Conservation (phyloP, 2,888 invertebrate species). For the Nephrocerus scutellatus region DNA sequence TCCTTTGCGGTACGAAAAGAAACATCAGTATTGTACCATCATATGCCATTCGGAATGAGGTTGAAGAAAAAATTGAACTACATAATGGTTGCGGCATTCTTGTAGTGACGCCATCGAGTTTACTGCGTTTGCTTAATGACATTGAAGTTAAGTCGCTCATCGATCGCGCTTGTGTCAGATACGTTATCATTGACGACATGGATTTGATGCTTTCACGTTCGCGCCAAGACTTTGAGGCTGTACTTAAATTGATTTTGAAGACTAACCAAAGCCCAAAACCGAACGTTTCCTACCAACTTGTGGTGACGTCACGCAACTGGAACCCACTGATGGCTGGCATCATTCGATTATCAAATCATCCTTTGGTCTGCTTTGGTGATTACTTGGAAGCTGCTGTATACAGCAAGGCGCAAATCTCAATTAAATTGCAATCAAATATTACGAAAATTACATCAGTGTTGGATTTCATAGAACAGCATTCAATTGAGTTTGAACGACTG, state of each 20-base stretch:
- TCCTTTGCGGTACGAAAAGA: slow-evolving; percentile 43
- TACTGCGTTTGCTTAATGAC: slow-evolving; percentile 49
- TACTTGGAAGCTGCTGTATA: slow-evolving; percentile 70
- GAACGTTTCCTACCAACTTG: slow-evolving; percentile 49
- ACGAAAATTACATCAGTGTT: slow-evolving; percentile 41
- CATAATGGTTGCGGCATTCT: slow-evolving; percentile 65
- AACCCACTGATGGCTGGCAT: slow-evolving; percentile 54
- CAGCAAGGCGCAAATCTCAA: slow-evolving; percentile 52
- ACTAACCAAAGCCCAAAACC: slow-evolving; percentile 14
- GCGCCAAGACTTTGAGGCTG: slow-evolving; percentile 20
- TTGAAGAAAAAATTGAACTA: slow-evolving; percentile 38
- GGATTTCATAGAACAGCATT: slow-evolving; percentile 50
- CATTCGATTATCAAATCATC: slow-evolving; percentile 44
- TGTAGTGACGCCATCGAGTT: slow-evolving; percentile 60
- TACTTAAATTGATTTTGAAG: no score
- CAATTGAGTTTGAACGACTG: slow-evolving; percentile 49
- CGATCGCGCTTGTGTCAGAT: slow-evolving; percentile 57
- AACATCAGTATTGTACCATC: slow-evolving; percentile 49
- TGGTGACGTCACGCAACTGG: slow-evolving; percentile 60
- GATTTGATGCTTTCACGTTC: slow-evolving; percentile 52
- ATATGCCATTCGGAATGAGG: slow-evolving; percentile 27
- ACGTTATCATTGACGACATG: slow-evolving; percentile 64
- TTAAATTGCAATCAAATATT: slow-evolving; percentile 39
- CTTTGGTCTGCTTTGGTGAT: slow-evolving; percentile 63
- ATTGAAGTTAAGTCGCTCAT: slow-evolving; percentile 49